phyloP scores from a whole-genome alignment of 2,888 invertebrate genomes.

The Thymelicus acteon region DNA sequence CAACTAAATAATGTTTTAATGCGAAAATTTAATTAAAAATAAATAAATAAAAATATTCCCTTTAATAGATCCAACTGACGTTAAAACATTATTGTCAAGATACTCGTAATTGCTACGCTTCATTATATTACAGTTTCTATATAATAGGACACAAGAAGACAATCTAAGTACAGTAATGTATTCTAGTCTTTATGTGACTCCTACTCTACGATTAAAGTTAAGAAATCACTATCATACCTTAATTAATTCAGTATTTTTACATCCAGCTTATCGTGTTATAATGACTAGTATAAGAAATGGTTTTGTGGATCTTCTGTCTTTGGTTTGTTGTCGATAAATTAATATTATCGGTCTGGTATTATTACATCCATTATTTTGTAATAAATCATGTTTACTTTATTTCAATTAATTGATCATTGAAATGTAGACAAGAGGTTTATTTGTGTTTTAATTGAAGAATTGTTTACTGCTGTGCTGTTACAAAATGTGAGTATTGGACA shows the following conservation, averaged over 20 bases:
- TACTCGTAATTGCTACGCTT: slow-evolving; percentile 30
- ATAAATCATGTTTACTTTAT: too few relatives aligned
- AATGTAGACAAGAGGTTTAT: too few relatives aligned
- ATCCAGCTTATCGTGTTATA: slow-evolving; percentile 28
- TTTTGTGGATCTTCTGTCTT: slow-evolving; percentile 38
- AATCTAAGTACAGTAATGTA: slow-evolving; percentile 41
- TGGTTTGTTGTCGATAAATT: slow-evolving; percentile 31
- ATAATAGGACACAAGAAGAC: slow-evolving; percentile 35
- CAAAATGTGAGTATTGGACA: too few relatives aligned
- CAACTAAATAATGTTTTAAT: too few relatives aligned
- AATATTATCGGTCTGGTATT: neutral
- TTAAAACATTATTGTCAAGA: slow-evolving; percentile 56
- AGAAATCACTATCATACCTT: slow-evolving; percentile 24
- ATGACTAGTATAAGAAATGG: slow-evolving; percentile 40
- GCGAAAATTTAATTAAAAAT: neutral
- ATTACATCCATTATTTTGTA: too few relatives aligned
- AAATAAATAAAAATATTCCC: neutral
- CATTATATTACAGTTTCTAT: slow-evolving; percentile 30
- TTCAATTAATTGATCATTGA: too few relatives aligned
- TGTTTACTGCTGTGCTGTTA: too few relatives aligned
- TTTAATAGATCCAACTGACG: neutral
- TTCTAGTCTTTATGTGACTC: slow-evolving; percentile 30
- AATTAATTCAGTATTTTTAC: slow-evolving; percentile 26
- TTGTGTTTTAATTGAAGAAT: neutral
- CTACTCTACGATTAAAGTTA: slow-evolving; percentile 32